These are phyloP conservation scores for Cheirogaleus major DNA, from an alignment of 2,797 vertebrate species.

Conservation along the genomic window DNA sequence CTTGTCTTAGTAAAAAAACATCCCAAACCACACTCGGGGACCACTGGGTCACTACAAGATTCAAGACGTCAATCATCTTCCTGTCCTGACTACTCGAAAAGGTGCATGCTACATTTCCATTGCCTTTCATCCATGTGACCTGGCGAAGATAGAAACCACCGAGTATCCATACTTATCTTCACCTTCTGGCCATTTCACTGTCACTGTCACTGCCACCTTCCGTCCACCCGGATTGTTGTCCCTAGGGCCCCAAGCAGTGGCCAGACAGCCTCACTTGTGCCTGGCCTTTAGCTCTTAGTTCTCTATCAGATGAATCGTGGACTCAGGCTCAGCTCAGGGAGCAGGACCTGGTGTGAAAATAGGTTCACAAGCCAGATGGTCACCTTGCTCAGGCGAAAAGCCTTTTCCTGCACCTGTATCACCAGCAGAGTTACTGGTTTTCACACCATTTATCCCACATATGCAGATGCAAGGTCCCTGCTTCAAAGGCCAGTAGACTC, in stretches of 20 bases:
- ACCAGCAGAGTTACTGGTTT: neutral
- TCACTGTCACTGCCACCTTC: neutral
- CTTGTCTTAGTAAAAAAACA: neutral
- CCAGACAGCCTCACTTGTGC: neutral
- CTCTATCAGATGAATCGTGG: neutral
- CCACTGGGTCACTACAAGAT: neutral
- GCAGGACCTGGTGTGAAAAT: neutral
- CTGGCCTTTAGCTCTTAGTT: neutral
- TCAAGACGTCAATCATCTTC: neutral
- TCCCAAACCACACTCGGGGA: neutral
- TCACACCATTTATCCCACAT: neutral
- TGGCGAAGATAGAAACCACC: neutral
- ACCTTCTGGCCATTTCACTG: neutral
- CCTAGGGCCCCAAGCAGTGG: neutral
- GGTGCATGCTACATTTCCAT: neutral
- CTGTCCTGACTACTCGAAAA: neutral
- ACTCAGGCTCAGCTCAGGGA: neutral
- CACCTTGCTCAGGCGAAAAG: neutral
- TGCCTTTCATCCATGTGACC: neutral
- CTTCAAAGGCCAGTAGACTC: neutral
- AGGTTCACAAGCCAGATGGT: neutral
- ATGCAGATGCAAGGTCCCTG: neutral
- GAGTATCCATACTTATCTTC: neutral
- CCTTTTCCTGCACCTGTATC: neutral
- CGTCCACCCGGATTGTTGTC: neutral